phyloP scores from a whole-genome alignment of 2,113 vertebrate genomes.

The Psittacus erithacus region DNA sequence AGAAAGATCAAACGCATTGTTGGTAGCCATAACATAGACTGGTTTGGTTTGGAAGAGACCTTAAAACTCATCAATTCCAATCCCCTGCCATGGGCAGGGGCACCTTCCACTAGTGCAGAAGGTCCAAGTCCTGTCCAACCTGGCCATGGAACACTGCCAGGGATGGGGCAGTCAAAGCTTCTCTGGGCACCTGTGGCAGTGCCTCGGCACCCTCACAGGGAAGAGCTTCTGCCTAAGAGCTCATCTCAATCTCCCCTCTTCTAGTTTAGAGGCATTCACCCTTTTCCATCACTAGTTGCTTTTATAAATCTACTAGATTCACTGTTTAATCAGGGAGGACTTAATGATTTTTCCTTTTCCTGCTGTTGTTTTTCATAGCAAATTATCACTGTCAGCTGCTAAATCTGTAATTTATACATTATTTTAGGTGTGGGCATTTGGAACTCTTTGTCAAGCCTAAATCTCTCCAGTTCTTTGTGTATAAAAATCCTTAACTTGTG shows the following conservation, averaged over 20 bases:
- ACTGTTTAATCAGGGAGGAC: background rate
- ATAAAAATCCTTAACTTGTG: background rate
- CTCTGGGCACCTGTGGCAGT: background rate
- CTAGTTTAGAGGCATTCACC: background rate
- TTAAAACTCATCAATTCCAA: background rate
- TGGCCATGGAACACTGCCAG: background rate
- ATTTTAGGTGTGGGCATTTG: background rate
- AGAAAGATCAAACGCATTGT: background rate
- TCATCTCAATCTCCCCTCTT: background rate
- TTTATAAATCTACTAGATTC: background rate
- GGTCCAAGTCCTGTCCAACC: background rate
- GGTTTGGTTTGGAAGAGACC: background rate
- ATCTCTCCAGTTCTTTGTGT: background rate
- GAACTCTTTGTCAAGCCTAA: background rate
- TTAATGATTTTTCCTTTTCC: background rate
- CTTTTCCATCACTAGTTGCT: background rate
- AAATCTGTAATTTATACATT: background rate
- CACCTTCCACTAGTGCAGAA: background rate
- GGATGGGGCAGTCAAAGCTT: background rate
- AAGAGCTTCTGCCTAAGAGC: background rate
- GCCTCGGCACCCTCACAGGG: background rate
- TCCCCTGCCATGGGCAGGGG: background rate
- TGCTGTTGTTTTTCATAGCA: background rate
- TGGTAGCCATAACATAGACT: background rate
- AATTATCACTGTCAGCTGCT: background rate